These are phyloP conservation scores for Ophiodon elongatus DNA, from an alignment of 2,113 vertebrate species.

Conservation along the genomic window DNA sequence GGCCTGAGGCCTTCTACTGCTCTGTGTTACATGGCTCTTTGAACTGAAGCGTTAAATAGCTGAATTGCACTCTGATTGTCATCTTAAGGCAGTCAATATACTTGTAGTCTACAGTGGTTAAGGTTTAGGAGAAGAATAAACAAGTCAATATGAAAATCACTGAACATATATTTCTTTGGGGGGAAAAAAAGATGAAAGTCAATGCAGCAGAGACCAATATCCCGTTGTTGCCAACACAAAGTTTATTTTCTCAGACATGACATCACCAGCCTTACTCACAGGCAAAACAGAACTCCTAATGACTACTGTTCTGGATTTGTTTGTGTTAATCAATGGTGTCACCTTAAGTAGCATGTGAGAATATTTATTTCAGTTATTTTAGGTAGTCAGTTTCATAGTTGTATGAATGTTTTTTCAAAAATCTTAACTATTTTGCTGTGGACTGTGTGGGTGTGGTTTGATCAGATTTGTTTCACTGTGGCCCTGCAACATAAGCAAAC, in stretches of 20 bases:
- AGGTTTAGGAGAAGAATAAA: background rate
- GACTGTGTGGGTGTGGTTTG: background rate
- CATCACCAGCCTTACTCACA: background rate
- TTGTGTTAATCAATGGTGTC: background rate
- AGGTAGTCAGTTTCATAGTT: background rate
- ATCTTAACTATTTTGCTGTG: background rate
- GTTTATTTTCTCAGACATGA: background rate
- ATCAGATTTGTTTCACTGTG: background rate
- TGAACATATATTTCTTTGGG: background rate
- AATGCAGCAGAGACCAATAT: background rate
- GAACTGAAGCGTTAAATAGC: conserved; percentile 30
- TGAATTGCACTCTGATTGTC: conserved; percentile 31
- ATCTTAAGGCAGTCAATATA: background rate
- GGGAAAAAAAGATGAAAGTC: background rate
- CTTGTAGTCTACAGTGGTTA: background rate
- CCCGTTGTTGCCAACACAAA: background rate
- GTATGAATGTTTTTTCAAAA: background rate
- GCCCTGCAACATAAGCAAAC: background rate
- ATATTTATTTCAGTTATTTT: background rate
- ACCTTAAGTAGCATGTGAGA: background rate
- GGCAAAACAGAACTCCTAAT: background rate
- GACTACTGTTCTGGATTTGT: background rate
- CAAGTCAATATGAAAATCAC: background rate
- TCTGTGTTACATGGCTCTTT: conserved; percentile 26
- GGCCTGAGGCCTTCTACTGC: background rate